Evolutionary conservation across 2,888 invertebrate genomes (phyloP).

Genomic region (Uropetala carovei): DNA sequence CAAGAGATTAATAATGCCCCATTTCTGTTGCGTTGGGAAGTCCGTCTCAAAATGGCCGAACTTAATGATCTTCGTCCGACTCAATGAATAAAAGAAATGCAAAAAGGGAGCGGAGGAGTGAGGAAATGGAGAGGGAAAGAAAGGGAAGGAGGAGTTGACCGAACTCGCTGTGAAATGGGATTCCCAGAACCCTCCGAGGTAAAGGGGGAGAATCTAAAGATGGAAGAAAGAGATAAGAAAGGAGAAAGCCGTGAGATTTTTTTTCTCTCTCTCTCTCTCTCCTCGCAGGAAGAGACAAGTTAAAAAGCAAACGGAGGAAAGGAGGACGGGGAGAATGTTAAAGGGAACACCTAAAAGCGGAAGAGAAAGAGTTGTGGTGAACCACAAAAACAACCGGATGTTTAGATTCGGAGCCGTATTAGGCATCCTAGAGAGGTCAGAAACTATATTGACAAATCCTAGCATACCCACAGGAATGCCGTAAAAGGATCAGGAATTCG

Average conservation of each 20-base stretch:
- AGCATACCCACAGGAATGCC: neutral
- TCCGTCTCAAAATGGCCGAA: too few species aligned
- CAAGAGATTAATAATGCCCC: too few species aligned
- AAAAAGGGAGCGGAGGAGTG: neutral
- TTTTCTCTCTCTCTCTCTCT: too few species aligned
- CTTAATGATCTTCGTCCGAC: neutral
- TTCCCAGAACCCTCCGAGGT: neutral
- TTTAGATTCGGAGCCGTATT: constrained; percentile 1
- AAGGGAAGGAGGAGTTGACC: neutral
- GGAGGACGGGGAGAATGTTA: neutral
- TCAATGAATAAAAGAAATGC: neutral
- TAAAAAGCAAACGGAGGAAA: constrained; percentile 1
- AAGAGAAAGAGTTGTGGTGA: too few species aligned
- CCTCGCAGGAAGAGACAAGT: neutral
- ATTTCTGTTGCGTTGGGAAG: too few species aligned
- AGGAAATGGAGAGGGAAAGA: neutral
- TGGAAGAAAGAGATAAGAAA: neutral
- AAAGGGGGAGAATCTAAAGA: neutral
- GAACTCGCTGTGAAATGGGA: neutral
- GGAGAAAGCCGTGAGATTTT: neutral
- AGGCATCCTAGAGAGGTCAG: neutral
- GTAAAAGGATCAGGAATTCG: neutral
- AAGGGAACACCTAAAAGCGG: too few species aligned
- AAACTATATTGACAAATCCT: neutral
- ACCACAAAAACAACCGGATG: neutral